Evolutionary conservation across 2,113 vertebrate species (phyloP).

Genomic region (Oncorhynchus mykiss): DNA sequence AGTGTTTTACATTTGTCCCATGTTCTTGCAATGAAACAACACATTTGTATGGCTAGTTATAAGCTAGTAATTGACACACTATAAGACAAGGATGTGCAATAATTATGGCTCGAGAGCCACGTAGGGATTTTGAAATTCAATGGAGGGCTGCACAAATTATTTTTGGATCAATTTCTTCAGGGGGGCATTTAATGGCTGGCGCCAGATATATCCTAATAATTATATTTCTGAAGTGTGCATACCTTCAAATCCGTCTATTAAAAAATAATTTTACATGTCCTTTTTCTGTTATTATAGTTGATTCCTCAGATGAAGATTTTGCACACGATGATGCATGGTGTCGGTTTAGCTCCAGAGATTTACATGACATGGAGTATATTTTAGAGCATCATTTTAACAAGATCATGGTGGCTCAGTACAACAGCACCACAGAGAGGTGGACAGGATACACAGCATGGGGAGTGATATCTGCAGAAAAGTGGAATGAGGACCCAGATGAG

Average conservation of each 20-base stretch:
- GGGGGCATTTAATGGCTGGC: too few species aligned
- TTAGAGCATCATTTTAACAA: slow-evolving; percentile 36
- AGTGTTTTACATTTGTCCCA: too few species aligned
- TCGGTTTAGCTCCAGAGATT: slow-evolving; percentile 15
- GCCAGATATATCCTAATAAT: too few species aligned
- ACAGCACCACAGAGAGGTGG: slow-evolving; percentile 42
- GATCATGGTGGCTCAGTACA: slow-evolving; percentile 23
- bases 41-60: too few species aligned
- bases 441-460: slow-evolving; percentile 6
- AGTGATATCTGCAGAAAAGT: not conserved
- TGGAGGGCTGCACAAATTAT: too few species aligned
- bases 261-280: too few species aligned
- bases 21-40: too few species aligned
- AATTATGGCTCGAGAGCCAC: too few species aligned
- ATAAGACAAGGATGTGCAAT: too few species aligned
- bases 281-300: not conserved
- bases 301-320: slow-evolving; percentile 36
- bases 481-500: slow-evolving; percentile 18
- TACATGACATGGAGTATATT: slow-evolving; percentile 6
- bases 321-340: not conserved
- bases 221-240: not conserved
- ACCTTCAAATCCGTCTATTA: not conserved
- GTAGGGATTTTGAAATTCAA: too few species aligned
- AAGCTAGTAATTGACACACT: too few species aligned
- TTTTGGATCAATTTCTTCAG: too few species aligned